Percentiles rank a stretch among this genome's conserved stretches.
phyloP scores from a whole-genome alignment of 1,140 invertebrate genomes.

The Drosophila santomea region DNA sequence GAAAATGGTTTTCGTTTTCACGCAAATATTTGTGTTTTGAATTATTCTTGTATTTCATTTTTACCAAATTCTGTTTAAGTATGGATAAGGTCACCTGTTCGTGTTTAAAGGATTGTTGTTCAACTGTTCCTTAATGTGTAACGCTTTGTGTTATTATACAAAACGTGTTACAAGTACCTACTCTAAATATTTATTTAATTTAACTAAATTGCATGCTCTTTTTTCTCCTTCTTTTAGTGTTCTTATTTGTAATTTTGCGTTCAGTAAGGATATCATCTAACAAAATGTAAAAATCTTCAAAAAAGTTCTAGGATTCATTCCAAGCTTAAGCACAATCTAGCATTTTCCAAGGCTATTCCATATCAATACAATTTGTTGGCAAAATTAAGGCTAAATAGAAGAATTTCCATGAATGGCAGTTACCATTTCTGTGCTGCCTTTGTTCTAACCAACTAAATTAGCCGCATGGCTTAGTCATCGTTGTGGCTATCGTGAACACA shows the following conservation, averaged over 20 bases:
- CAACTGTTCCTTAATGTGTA: not conserved
- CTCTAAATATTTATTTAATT: not conserved
- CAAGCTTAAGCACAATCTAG: not conserved
- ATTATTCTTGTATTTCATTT: constrained; percentile 5
- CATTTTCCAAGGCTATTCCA: not conserved
- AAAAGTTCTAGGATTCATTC: not conserved
- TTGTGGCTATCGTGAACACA: constrained; percentile 46
- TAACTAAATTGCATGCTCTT: not conserved
- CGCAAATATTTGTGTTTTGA: constrained; percentile 26
- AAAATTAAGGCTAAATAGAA: constrained; percentile 11
- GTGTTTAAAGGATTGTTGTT: too few relatives aligned
- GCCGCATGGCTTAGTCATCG: constrained; percentile 37
- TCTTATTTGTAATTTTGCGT: too few relatives aligned
- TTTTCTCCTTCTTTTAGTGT: too few relatives aligned
- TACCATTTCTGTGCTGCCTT: constrained; percentile 30
- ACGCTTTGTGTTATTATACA: not conserved
- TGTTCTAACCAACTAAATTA: constrained; percentile 44
- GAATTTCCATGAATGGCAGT: constrained; percentile 18
- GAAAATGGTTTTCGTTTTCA: constrained; percentile 8
- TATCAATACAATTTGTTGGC: constrained; percentile 8
- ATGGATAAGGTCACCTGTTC: not conserved
- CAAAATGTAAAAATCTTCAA: not conserved
- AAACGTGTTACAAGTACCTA: not conserved
- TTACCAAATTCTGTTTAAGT: not conserved
- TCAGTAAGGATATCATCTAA: not conserved